Conservation (phyloP, 1,140 invertebrate genomes). For the Tyrophagus putrescentiae region DNA sequence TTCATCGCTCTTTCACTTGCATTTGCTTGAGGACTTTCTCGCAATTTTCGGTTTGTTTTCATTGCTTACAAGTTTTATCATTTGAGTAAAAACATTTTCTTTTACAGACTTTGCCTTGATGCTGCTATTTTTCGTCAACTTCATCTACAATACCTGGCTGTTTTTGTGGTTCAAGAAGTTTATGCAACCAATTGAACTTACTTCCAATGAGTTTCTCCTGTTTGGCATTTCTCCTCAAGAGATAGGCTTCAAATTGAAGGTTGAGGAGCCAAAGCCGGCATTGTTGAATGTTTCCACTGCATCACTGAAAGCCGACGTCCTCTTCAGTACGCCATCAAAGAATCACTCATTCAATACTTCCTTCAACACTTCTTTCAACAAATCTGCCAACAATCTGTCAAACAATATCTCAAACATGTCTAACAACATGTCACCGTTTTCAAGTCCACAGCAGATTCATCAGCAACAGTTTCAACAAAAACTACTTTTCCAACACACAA, state of each 20-base stretch:
- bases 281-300: neutral
- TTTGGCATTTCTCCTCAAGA: slow-evolving; percentile 24
- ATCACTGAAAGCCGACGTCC: neutral
- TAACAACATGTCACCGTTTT: too few species aligned
- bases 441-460: too few species aligned
- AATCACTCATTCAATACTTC: neutral
- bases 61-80: neutral
- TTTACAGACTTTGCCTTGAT: slow-evolving; percentile 10
- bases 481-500: neutral
- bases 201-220: slow-evolving; percentile 19
- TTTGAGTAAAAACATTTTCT: neutral
- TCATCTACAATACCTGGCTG: slow-evolving; percentile 13
- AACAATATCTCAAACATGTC: too few species aligned
- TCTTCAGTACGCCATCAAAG: neutral
- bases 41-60: neutral
- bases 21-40: neutral
- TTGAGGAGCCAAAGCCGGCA: neutral
- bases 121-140: slow-evolving; percentile 10
- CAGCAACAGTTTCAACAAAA: neutral
- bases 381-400: too few species aligned
- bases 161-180: slow-evolving; percentile 11
- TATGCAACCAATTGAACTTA: slow-evolving; percentile 21
- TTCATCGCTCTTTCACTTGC: neutral
- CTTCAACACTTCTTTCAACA: neutral
- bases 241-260: slow-evolving; percentile 22